Evolutionary conservation across 2,797 vertebrate species (phyloP).

Genomic region (Scarus forsteni): DNA sequence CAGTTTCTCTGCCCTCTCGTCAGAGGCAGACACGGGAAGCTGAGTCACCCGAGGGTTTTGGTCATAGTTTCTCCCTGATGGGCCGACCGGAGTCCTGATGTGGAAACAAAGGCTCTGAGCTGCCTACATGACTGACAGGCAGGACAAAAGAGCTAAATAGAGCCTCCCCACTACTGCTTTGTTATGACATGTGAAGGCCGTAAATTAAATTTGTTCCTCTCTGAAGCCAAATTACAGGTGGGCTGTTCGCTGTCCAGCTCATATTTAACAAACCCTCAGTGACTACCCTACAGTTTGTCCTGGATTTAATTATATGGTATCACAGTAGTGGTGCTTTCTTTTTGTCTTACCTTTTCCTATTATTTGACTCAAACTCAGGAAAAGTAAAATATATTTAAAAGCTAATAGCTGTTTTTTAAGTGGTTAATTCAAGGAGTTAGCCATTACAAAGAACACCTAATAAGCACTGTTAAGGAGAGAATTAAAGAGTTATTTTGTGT

Average conservation of each 20-base stretch:
- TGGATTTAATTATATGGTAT: conserved; percentile 4
- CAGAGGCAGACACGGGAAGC: conserved; percentile 35
- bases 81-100: conserved; percentile 34
- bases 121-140: conserved; percentile 60
- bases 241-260: conserved; percentile 39
- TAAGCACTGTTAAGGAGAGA: too few relatives aligned
- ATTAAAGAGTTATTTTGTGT: too few relatives aligned
- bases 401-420: too few relatives aligned
- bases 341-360: not conserved
- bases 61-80: conserved; percentile 19
- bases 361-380: not conserved
- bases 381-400: not conserved
- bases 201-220: conserved; percentile 48
- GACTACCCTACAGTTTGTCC: conserved; percentile 26
- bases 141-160: conserved; percentile 40
- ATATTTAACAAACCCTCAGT: conserved; percentile 24
- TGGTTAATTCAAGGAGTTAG: too few relatives aligned
- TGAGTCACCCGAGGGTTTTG: conserved; percentile 59
- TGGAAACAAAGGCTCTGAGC: conserved; percentile 48
- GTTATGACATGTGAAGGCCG: conserved; percentile 62
- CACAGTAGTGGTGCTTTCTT: not conserved
- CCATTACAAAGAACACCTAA: too few relatives aligned
- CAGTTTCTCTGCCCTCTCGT: conserved; percentile 10
- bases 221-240: conserved; percentile 46
- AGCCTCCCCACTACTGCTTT: conserved; percentile 9